Evolutionary conservation across 2,797 vertebrate species (phyloP).

Genomic region (Sebastolobus alascanus): DNA sequence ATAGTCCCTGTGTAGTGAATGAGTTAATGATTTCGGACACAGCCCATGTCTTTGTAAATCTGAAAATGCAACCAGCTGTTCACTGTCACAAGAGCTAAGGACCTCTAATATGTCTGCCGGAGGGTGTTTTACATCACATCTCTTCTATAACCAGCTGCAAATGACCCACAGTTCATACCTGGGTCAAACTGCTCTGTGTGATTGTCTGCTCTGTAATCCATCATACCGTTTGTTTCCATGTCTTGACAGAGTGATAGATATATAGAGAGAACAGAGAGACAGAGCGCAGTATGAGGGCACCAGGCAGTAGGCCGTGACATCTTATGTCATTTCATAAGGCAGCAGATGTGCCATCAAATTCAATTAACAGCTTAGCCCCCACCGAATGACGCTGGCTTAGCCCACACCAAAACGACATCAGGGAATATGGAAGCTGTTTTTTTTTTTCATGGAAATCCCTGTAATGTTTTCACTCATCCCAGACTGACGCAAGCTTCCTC

Average conservation of each 20-base stretch:
- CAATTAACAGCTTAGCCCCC: slow-evolving; percentile 68
- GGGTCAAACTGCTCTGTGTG: slow-evolving; percentile 17
- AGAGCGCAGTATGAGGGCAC: slow-evolving; percentile 3
- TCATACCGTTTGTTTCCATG: slow-evolving; percentile 11
- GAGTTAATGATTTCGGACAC: not conserved
- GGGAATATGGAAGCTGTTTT: slow-evolving; percentile 47
- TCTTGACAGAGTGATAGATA: slow-evolving; percentile 19
- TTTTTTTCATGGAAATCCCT: slow-evolving; percentile 47
- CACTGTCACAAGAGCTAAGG: slow-evolving; percentile 8
- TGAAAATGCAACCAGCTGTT: slow-evolving; percentile 42
- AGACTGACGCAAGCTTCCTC: slow-evolving; percentile 38
- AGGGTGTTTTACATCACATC: slow-evolving; percentile 24
- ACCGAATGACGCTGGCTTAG: slow-evolving; percentile 43
- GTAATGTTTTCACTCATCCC: slow-evolving; percentile 65
- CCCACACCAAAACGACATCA: slow-evolving; percentile 55
- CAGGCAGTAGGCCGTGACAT: slow-evolving; percentile 31
- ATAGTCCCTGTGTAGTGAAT: not conserved
- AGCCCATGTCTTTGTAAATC: slow-evolving; percentile 11
- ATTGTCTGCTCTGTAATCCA: slow-evolving; percentile 24
- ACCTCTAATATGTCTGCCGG: not conserved
- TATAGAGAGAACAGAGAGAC: not conserved
- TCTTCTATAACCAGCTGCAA: slow-evolving; percentile 11
- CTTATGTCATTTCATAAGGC: slow-evolving; percentile 61
- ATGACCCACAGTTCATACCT: slow-evolving; percentile 7
- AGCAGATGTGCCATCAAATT: slow-evolving; percentile 75